Evolutionary conservation across 1,140 invertebrate species (phyloP), one percentile per base, ranked within the genome.

Genomic region (Drosophila fuyamai): DNA sequence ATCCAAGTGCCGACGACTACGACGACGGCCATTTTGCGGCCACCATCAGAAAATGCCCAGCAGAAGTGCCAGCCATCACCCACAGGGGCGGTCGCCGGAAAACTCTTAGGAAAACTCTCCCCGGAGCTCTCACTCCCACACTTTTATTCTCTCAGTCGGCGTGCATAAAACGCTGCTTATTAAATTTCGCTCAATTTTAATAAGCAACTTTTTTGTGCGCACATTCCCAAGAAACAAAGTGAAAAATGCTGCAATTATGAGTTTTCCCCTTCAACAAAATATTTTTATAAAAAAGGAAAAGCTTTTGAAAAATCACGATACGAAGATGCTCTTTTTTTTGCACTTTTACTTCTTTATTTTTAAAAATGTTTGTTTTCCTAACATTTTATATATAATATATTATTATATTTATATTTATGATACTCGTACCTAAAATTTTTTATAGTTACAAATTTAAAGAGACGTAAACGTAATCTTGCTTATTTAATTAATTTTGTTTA

Each of bases 161-260:
- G 47, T 78, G 84, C 84, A 88, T 88, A 88, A 80, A 83, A 80
- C 62, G 84, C 46, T 60, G 84, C 84, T 88, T 89, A 89, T 88
- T 88, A 88, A 83, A 89, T 84, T 79, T 80, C 73, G 76, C 84
- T 89, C 73, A 89, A 80, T 88, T 88, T 88, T 89, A 88, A 88
- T 88, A 88, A 78, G 83, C 84, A 82, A 77, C 79, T 84, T 85
- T 78, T 74, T 66, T 71, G 46, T 72, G 53, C 44, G 51, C 44
- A 54, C 81, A 77, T 77, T 76, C 79, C 77, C 60, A 74, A 79
- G 72, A 85, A 85, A 85, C 82, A 80, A 82, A 88, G 72, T 65
- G 40, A 75, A 85, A 85, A 81, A 67, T 67, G 56, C 53, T 67
- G 79, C 79, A 88, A 88, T 82, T 86, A 79, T 86, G 70, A 72